Percentiles rank a stretch among this genome's conserved stretches.
Evolutionary conservation across 2,797 vertebrate genomes (phyloP).

Genomic region (Notamacropus eugenii): DNA sequence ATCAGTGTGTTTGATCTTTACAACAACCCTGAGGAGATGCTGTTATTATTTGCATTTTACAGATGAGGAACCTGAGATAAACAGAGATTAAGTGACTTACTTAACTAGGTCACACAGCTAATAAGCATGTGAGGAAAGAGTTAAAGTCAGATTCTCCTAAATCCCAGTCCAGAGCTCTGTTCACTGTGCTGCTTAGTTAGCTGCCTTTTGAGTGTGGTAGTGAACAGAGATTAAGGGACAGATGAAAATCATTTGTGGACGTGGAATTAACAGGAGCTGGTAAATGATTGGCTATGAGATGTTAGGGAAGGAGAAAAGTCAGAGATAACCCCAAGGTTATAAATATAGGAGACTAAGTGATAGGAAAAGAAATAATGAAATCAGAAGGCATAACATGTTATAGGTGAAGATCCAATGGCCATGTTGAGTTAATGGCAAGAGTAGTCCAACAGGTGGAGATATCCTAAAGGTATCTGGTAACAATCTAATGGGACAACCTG

Average conservation of each 20-base stretch:
- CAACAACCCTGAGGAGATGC: background rate
- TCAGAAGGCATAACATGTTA: background rate
- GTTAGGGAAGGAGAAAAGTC: background rate
- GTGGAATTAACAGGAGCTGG: background rate
- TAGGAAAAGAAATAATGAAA: background rate
- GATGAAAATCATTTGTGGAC: background rate
- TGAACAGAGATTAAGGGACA: background rate
- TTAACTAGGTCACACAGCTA: background rate
- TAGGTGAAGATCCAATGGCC: background rate
- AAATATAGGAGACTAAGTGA: background rate
- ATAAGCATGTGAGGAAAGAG: background rate
- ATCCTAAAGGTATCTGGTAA: background rate
- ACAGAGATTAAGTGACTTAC: background rate
- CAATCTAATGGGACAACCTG: background rate
- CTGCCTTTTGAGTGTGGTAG: background rate
- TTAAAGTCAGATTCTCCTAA: background rate
- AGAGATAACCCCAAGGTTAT: background rate
- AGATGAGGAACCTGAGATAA: background rate
- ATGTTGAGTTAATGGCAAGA: background rate
- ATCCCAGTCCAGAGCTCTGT: background rate
- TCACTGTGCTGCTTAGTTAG: background rate
- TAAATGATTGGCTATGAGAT: background rate
- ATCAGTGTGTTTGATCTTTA: background rate
- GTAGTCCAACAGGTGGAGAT: background rate
- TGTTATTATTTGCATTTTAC: background rate